These are phyloP conservation scores for Callopanchax toddi DNA, from an alignment of 2,113 vertebrate species.

Conservation along the genomic window DNA sequence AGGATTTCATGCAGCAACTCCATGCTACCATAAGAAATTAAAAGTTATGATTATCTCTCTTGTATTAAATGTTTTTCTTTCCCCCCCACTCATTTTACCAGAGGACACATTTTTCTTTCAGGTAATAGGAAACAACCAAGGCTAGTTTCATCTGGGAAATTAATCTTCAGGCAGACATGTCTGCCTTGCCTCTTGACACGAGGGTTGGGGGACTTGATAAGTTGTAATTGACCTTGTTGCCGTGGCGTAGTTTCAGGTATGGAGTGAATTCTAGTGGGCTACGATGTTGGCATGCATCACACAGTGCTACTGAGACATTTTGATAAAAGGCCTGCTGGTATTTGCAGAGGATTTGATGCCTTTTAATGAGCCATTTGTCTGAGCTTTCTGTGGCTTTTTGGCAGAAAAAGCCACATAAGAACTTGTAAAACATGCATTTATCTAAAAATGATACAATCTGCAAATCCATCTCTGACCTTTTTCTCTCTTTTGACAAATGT, in stretches of 20 bases:
- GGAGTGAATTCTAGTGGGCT: conserved; percentile 22
- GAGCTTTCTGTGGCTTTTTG: not conserved
- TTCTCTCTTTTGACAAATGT: not conserved
- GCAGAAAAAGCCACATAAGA: conserved; percentile 2
- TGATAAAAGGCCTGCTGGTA: conserved; percentile 19
- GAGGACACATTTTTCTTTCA: conserved; percentile 17
- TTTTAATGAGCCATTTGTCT: not conserved
- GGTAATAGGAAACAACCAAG: conserved; percentile 37
- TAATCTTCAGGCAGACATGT: conserved; percentile 28
- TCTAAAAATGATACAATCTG: conserved; percentile 34
- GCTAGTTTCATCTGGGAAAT: conserved; percentile 35
- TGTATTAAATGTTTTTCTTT: conserved; percentile 25
- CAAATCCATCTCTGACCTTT: conserved; percentile 46
- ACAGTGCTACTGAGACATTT: not conserved
- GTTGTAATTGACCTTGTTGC: conserved; percentile 45
- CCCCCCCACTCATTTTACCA: conserved; percentile 1
- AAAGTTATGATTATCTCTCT: conserved; percentile 7
- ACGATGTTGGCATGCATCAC: not conserved
- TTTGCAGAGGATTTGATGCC: conserved; percentile 11
- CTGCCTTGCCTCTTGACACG: conserved; percentile 21
- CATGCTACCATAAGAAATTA: conserved; percentile 17
- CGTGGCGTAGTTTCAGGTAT: conserved; percentile 12
- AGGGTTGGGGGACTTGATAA: not conserved
- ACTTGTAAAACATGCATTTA: conserved; percentile 37
- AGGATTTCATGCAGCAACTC: conserved; percentile 12